Evolutionary conservation across 2,113 vertebrate genomes (phyloP), one percentile per base, ranked within the genome.

Genomic region (Columba janthina): DNA sequence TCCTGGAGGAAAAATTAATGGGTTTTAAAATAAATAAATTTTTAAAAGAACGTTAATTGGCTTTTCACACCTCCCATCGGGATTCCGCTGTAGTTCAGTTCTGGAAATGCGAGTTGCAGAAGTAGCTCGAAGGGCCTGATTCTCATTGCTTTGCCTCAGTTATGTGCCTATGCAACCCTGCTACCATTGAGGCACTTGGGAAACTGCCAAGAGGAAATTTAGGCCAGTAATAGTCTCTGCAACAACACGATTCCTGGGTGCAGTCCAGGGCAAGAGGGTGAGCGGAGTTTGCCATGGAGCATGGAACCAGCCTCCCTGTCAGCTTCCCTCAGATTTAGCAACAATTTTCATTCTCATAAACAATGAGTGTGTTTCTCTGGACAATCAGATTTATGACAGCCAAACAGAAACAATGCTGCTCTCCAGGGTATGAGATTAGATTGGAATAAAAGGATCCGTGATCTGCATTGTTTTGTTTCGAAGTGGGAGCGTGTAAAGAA

Each of bases 361-460:
- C 92, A 90, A 95, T 94, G 62, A 80, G 25, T 28, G 25, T 75
- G 42, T 92, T 96, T 88, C 89, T 95, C 74, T 89, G 61, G 77
- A 88, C 86, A 88, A n/a, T 91, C 75, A 92, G 86, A 97, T 94
- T 97, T 95, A 96, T 82, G 94, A 80, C 78, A 92, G 81, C 76
- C 65, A 60, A 91, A 81, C 20, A 93, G 95, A 92, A 97, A 94
- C 85, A 96, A 93, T 96, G 69, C 77, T 67, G 48, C 61, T 95
- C 83, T 92, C 77, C 58, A 53, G 93, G 62, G 93, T 72, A 82
- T 22, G 13, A 96, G 93, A 95, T 94, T 89, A 94, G 69, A 92
- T 64, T 83, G 56, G 80, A 95, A 92, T 82, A 93, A 93, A 95
- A 86, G 64, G 48, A 96, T 90, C 58, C 84, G 78, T 76, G 80